Evolutionary conservation across 2,888 invertebrate genomes (phyloP), one percentile per base, ranked within the genome.

Genomic region (Melipona bicolor): DNA sequence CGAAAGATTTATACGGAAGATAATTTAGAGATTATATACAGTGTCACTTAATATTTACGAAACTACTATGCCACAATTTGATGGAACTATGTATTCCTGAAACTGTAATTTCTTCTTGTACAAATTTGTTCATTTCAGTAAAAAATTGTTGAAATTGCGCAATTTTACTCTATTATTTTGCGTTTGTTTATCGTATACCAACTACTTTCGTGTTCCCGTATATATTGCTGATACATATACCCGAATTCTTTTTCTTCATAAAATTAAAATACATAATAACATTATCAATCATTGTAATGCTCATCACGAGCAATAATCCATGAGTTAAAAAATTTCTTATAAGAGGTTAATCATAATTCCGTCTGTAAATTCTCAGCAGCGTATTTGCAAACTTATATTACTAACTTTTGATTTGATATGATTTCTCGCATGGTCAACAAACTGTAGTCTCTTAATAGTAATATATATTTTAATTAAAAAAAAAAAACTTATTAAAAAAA

Each of bases 161-260:
- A 62, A 77, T 50, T 71, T 77, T 74, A 79, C 64, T 76, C 79
- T 76, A 79, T 64, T 64, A 76, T n/a, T 65, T 79, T 73, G 79
- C 75, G 64, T 54, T 65, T 70, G 76, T 70, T 84, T 71, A 77
- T 85, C 79, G 84, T 85, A 80, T 85, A 84, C 80, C 76, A 77
- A 77, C 84, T 85, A 85, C 84, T 84, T 84, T 85, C 84, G 62
- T 84, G 80, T 85, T 85, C 80, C 84, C 84, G 69, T 84, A 65
- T 49, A 43, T 80, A 80, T 77, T 85, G 77, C 84, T 73, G 70
- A 70, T 73, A 70, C 36, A 62, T 36, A 24, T 77, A 64, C 52
- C 68, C 75, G 36, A 78, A 61, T 61, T 61, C 19, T 36, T 77
- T 62, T n/a, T 69, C 56, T n/a, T 56, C 50, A 32, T 75, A 43